Percentiles rank a stretch among this genome's conserved stretches.
These are phyloP conservation scores for Aurelia aurita complex sp. Pacific DNA, from an alignment of 30 jellyfish, hydroid and myxozoan species.

Conservation along the genomic window DNA sequence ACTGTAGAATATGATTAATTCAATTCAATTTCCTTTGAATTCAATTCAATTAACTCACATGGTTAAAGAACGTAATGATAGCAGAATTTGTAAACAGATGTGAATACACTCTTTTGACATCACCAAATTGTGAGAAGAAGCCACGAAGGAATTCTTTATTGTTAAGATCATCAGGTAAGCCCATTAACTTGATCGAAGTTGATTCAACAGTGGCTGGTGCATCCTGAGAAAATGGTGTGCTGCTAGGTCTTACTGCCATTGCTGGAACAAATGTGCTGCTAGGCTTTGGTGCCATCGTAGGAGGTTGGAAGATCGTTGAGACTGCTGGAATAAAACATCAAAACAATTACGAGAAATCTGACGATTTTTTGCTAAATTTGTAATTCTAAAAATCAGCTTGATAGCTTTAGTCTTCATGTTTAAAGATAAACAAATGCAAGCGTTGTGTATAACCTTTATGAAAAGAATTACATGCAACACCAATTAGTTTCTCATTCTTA, in stretches of 20 bases:
- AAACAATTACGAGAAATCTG: too few relatives aligned
- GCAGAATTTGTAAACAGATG: slow-evolving; percentile 60
- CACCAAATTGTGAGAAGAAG: slow-evolving; percentile 40
- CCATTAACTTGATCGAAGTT: slow-evolving; percentile 55
- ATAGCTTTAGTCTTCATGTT: too few relatives aligned
- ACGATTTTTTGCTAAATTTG: too few relatives aligned
- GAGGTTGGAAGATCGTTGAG: background rate
- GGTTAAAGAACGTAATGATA: slow-evolving; percentile 46
- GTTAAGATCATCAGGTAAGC: slow-evolving; percentile 43
- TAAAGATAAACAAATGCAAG: too few relatives aligned
- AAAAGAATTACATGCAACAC: too few relatives aligned
- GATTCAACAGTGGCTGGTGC: background rate
- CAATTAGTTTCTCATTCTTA: too few relatives aligned
- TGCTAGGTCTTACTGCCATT: background rate
- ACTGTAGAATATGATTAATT: too few relatives aligned
- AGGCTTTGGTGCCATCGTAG: background rate
- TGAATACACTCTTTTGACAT: slow-evolving; percentile 49
- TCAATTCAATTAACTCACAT: slow-evolving; percentile 21
- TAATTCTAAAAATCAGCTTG: too few relatives aligned
- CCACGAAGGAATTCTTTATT: slow-evolving; percentile 44
- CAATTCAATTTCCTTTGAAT: too few relatives aligned
- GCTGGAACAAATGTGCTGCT: background rate
- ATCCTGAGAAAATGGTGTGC: slow-evolving; percentile 11
- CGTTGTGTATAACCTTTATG: too few relatives aligned
- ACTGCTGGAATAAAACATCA: too few relatives aligned